Base-by-base conservation (phyloP, 1,140 invertebrate genomes). In the Drosophila nebulosa region DNA sequence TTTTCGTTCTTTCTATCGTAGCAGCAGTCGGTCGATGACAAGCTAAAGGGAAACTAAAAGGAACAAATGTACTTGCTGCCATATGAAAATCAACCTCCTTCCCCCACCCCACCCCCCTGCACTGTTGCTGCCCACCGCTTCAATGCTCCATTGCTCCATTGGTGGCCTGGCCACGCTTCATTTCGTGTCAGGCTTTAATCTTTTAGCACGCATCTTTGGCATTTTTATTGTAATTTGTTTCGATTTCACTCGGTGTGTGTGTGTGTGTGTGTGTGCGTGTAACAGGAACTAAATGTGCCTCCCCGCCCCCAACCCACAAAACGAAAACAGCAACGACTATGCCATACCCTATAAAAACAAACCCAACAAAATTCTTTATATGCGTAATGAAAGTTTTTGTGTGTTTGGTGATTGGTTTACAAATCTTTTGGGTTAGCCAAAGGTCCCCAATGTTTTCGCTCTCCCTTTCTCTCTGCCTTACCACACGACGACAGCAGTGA, bases 191-290 rank as follows among this genome's bases (percentile, higher is more conserved):
- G 66, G 83, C 83, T 88, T 88, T 88, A 88, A 88, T 88, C 83
- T 88, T 76, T 88, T 88, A 83, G 83, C 78, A 83, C 78, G 83
- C 81, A 85, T 85, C 81, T 88, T 76, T 79, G 81, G 83, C 83
- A 88, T 88, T 88, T 84, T 88, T 83, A 88, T 88, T 88, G 83
- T 88, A 88, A 88, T 88, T 88, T 83, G 83, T 88, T 88, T 83
- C 83, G 83, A 88, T 88, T 88, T 67, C 67, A 46, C 39, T 67
- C 67, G 3, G 16, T 46, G 59, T 46, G 52, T 60, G 36, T 74
- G 68, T 84, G 65, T 59, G 10, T 30, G 27, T n/a, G 39, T 36
- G 39, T 50, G 36, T 46, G 62, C 10, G 24, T 52, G 46, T 51
- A 16, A 36, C 30, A 16, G 59, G 27, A 16, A 32, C 26, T 32